Evolutionary conservation across 1,140 invertebrate species (phyloP).

Genomic region (Drosophila bocki): DNA sequence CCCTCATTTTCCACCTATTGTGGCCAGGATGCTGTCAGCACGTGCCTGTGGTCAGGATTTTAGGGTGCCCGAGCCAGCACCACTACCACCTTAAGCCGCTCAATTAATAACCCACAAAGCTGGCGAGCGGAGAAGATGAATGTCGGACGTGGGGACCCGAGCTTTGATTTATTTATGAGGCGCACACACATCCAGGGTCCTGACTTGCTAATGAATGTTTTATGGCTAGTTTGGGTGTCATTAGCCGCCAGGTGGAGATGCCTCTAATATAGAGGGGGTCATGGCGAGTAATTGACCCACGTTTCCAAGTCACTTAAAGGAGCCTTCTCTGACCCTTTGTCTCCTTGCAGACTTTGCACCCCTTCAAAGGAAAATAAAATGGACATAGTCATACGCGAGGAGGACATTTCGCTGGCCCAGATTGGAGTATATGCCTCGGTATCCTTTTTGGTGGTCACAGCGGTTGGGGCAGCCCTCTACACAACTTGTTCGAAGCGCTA

Average conservation of each 20-base stretch:
- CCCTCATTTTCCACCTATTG: slow-evolving; percentile 19
- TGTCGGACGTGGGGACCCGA: slow-evolving; percentile 10
- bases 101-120: slow-evolving; percentile 67
- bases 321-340: neutral
- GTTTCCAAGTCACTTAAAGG: slow-evolving; percentile 7
- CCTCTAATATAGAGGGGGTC: slow-evolving; percentile 12
- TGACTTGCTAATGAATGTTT: slow-evolving; percentile 69
- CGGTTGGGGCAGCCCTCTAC: slow-evolving; percentile 85
- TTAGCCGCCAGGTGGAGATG: slow-evolving; percentile 35
- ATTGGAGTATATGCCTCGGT: slow-evolving; percentile 81
- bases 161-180: slow-evolving; percentile 69
- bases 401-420: slow-evolving; percentile 81
- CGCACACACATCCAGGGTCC: slow-evolving; percentile 17
- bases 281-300: slow-evolving; percentile 36
- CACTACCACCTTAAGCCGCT: slow-evolving; percentile 57
- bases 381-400: slow-evolving; percentile 82
- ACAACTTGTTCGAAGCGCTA: slow-evolving; percentile 86
- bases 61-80: slow-evolving; percentile 12
- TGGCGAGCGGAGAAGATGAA: slow-evolving; percentile 8
- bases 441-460: slow-evolving; percentile 79
- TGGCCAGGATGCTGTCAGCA: slow-evolving; percentile 43
- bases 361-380: slow-evolving; percentile 35
- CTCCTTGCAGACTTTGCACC: slow-evolving; percentile 1
- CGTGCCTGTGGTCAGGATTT: slow-evolving; percentile 54
- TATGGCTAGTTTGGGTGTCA: slow-evolving; percentile 58